Base-by-base conservation (phyloP, 1,140 invertebrate genomes). In the Drosophila yakuba region DNA sequence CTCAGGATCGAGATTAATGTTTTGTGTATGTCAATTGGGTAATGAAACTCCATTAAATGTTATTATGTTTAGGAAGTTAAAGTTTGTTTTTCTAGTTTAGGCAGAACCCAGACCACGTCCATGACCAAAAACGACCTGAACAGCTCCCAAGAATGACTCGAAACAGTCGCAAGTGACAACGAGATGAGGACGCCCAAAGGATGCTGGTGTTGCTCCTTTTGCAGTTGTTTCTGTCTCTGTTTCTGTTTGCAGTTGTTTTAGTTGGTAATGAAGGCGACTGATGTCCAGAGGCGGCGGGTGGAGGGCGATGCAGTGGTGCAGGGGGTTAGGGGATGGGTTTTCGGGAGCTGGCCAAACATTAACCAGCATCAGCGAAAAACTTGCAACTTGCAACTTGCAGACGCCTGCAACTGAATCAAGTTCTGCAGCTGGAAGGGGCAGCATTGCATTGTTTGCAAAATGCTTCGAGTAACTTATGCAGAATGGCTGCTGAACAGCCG, bases 311-410 rank as follows among this genome's bases (percentile, higher is more conserved):
- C 17, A 17, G 17, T 17, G 17, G 17, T 17, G 17, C 17, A 17
- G 17, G 17, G 17, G 17, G 17, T 17, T 17, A 17, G 47, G 23
- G 41, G 10, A 52, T 35, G 57, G 17, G 3, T 45, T 17, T 17
- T 11, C 43, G 63, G 59, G 73, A 73, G 51, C 69, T 59, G 75
- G 80, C 72, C 75, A 89, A 88, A 88, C 83, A 88, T 89, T 89
- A 88, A 88, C 75, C 84, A 88, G 84, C 79, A 80, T 83, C 84
- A 80, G 82, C 79, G 79, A 83, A 86, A 86, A 88, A 79, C 79
- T 86, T 86, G 75, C 79, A 78, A 76, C 82, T 74, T 63, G 61
- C 20, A 20, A 20, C 20, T 20, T 2, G 20, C 79, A 43, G 55
- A 64, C 67, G 44, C 36, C 44, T 20, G 36, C 66, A 52, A 72